Evolutionary conservation across 2,113 vertebrate genomes (phyloP).

Genomic region (Parus major): DNA sequence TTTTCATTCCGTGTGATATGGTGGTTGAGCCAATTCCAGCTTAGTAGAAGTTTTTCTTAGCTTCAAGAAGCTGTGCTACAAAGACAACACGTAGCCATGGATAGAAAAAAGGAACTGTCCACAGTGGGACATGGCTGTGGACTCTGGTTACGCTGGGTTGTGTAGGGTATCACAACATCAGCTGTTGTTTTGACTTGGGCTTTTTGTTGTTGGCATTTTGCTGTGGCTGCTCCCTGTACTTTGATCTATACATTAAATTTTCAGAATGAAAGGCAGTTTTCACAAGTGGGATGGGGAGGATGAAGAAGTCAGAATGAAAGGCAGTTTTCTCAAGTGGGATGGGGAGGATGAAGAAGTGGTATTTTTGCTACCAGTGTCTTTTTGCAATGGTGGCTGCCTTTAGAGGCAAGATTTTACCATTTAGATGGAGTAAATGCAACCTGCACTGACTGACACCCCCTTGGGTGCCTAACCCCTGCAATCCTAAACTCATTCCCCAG

Average conservation of each 20-base stretch:
- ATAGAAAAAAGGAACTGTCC: neutral
- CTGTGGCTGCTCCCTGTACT: slow-evolving; percentile 38
- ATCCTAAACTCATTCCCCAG: neutral
- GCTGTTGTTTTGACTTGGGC: neutral
- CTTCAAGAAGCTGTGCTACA: neutral
- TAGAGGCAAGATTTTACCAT: neutral
- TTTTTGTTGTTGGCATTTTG: neutral
- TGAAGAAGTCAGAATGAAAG: neutral
- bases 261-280: neutral
- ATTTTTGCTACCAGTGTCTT: neutral
- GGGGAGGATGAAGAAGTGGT: neutral
- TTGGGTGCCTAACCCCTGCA: neutral
- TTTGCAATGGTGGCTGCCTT: neutral
- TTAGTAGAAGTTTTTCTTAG: slow-evolving; percentile 21
- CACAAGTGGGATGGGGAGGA: neutral
- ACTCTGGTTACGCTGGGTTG: rapidly evolving
- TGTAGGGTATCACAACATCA: neutral
- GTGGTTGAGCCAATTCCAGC: neutral
- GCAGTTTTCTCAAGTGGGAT: neutral
- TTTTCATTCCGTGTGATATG: neutral
- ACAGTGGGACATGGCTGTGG: rapidly evolving
- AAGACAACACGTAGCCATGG: neutral
- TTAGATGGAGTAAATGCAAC: neutral
- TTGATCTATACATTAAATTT: neutral
- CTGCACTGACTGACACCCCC: neutral